A percentile compares a stretch with the other conserved stretches of the same genome.
These are phyloP conservation scores for Aleadryas rufinucha DNA, from an alignment of 2,113 vertebrate species.

Conservation along the genomic window DNA sequence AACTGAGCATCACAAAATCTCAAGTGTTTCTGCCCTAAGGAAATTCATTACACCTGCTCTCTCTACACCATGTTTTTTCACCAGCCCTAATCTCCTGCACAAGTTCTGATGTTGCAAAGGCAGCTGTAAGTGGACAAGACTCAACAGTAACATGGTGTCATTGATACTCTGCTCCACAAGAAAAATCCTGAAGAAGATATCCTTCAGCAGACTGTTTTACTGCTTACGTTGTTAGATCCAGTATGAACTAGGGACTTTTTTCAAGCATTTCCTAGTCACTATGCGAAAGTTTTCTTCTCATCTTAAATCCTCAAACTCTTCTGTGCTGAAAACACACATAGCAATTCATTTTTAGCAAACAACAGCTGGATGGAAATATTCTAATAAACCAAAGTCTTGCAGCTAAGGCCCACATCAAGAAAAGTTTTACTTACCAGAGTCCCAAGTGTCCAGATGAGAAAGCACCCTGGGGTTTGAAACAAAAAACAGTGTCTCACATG, in stretches of 20 bases:
- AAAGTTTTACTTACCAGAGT: constrained; percentile 77
- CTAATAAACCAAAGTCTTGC: neutral
- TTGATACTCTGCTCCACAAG: neutral
- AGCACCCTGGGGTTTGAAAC: constrained; percentile 79
- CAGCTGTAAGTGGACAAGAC: neutral
- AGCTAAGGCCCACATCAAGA: neutral
- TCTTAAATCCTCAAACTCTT: neutral
- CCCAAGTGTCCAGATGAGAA: constrained; percentile 79
- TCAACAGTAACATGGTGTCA: neutral
- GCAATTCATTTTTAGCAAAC: neutral
- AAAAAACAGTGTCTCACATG: neutral
- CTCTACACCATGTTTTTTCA: neutral
- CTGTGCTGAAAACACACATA: neutral
- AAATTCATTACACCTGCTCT: neutral
- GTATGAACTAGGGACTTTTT: neutral
- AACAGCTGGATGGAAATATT: neutral
- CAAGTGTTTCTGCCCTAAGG: neutral
- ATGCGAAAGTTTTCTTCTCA: neutral
- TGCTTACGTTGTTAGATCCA: neutral
- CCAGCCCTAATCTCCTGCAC: neutral
- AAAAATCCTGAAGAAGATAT: neutral
- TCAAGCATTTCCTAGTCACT: neutral
- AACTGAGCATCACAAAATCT: neutral
- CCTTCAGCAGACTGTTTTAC: neutral
- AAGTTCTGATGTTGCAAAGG: neutral